Evolutionary conservation across 2,888 invertebrate species (phyloP).

Genomic region (Torymus aiolomorphi): DNA sequence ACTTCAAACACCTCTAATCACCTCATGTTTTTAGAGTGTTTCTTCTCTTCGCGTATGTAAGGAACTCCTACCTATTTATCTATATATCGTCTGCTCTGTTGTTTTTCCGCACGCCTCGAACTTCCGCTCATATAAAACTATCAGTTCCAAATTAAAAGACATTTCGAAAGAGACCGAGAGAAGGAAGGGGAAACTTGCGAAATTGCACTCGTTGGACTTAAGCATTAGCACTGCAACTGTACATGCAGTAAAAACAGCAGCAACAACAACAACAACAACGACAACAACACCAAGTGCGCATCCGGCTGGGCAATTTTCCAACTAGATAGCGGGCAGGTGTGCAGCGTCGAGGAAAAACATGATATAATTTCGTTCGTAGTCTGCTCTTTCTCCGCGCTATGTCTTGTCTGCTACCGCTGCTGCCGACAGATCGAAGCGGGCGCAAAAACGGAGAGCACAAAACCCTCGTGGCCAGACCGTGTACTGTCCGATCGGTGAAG

Average conservation of each 20-base stretch:
- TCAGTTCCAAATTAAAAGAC: constrained; percentile 22
- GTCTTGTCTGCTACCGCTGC: too few species aligned
- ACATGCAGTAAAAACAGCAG: neutral
- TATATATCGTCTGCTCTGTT: neutral
- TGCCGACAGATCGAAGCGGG: too few species aligned
- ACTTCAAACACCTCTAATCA: too few species aligned
- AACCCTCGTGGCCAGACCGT: too few species aligned
- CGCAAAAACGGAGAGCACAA: too few species aligned
- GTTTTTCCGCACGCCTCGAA: neutral
- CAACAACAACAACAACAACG: neutral
- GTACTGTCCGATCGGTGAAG: too few species aligned
- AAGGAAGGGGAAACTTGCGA: neutral
- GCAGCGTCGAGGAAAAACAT: constrained; percentile 4
- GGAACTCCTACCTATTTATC: too few species aligned
- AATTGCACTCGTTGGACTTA: constrained; percentile 6
- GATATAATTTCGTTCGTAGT: constrained; percentile 18
- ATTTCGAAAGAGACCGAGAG: neutral
- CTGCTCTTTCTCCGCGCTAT: too few species aligned
- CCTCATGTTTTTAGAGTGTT: too few species aligned
- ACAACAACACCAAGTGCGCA: neutral
- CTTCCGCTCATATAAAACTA: constrained; percentile 9
- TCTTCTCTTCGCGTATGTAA: too few species aligned
- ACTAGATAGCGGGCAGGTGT: constrained; percentile 3
- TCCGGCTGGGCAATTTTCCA: constrained; percentile 32
- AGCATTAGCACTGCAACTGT: neutral